These are phyloP conservation scores for Capromys pilorides DNA, from an alignment of 2,797 vertebrate genomes.

Conservation along the genomic window DNA sequence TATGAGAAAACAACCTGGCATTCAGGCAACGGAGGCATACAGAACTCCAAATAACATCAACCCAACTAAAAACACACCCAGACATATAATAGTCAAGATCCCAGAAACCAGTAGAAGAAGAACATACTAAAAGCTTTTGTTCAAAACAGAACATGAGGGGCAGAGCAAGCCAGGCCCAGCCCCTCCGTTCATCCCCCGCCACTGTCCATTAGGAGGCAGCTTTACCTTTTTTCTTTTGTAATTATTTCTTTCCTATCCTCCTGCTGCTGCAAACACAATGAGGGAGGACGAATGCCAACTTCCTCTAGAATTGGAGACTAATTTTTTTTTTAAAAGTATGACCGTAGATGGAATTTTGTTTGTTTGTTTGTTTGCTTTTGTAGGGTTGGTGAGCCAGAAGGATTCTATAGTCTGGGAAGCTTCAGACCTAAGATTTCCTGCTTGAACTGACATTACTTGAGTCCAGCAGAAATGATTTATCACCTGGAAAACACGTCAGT, in stretches of 20 bases:
- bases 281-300: slow-evolving; percentile 78
- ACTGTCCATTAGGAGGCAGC: slow-evolving; percentile 66
- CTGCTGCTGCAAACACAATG: slow-evolving; percentile 73
- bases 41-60: no score
- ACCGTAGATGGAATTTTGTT: background rate
- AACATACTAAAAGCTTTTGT: slow-evolving; percentile 14
- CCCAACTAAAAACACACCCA: no score
- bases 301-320: slow-evolving; percentile 66
- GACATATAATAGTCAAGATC: no score
- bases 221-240: slow-evolving; percentile 74
- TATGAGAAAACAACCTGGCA: no score
- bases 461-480: background rate
- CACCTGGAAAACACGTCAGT: slow-evolving; percentile 52
- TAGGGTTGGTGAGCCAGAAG: slow-evolving; percentile 40
- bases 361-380: slow-evolving; percentile 44
- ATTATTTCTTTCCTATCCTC: slow-evolving; percentile 52
- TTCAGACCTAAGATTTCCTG: slow-evolving; percentile 48
- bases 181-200: background rate
- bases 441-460: slow-evolving; percentile 35
- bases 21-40: no score
- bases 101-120: no score
- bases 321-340: slow-evolving; percentile 67
- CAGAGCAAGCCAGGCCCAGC: background rate
- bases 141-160: background rate
- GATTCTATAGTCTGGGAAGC: background rate